Conservation (phyloP, 2,113 vertebrate species). For the Brachypodius melanocephalos region DNA sequence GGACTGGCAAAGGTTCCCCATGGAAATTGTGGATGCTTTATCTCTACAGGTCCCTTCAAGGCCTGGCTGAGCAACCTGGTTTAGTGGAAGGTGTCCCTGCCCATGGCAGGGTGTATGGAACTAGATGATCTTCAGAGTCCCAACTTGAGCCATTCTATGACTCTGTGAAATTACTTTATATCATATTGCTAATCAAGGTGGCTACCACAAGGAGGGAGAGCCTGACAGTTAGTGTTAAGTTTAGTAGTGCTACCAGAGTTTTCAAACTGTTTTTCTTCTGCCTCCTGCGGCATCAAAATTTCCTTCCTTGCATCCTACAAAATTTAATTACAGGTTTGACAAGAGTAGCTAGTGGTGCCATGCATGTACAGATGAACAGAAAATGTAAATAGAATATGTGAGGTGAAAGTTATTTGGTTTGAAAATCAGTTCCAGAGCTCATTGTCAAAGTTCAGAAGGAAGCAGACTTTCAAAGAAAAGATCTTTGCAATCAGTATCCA, state of each 20-base stretch:
- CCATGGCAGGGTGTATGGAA: not conserved
- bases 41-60: not conserved
- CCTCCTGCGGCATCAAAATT: not conserved
- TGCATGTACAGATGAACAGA: not conserved
- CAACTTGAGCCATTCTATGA: not conserved
- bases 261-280: not conserved
- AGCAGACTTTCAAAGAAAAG: not conserved
- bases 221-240: not conserved
- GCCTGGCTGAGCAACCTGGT: not conserved
- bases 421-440: not conserved
- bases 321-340: not conserved
- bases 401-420: not conserved
- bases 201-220: not conserved
- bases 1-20: not conserved
- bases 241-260: not conserved
- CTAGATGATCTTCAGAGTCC: not conserved
- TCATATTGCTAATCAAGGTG: not conserved
- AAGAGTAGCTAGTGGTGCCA: not conserved
- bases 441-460: not conserved
- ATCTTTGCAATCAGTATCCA: not conserved
- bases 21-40: not conserved
- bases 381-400: not conserved
- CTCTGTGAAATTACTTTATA: not conserved
- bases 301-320: not conserved
- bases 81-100: not conserved